Base-by-base conservation (phyloP, 2,888 invertebrate species). In the Drosophila infuscata region DNA sequence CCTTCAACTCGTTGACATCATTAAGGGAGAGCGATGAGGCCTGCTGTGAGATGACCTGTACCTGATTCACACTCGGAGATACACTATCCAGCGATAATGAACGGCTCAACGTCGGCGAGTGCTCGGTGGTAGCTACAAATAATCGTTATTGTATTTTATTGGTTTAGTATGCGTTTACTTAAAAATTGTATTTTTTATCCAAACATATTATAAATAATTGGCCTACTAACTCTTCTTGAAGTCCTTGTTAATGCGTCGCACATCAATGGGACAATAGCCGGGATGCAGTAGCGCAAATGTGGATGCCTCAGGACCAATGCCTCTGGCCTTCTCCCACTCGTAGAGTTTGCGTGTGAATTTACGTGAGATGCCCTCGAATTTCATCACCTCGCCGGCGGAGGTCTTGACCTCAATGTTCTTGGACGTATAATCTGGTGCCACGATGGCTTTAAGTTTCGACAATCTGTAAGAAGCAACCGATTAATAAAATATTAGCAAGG, bases 301-400 rank as follows among this genome's bases (percentile, higher is more conserved):
- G 0, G 97, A 97, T 0, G 96, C 96, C 92, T 97, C 97, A 0
- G 97, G 97, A 0, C 96, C 96, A 68, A 97, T 97, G 2, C 97
- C 97, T 70, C 96, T 94, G n/a, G 97, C 96, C 88, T 97, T 97
- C 91, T 97, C 97, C 98, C 98, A 98, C 92, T 98, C 98, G 92
- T 97, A 97, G 0, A 98, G 94, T 89, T 97, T 97, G 33, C 96
- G 95, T 0, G 98, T 97, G 92, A 98, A 98, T 81, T 97, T 97
- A 52, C 97, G 95, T 0, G 97, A 97, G 81, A 98, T 97, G 12
- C 95, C 97, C 94, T 97, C 96, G 90, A 98, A 97, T 91, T 97
- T 95, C 92, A 97, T 96, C 38, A 97, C 96, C 54, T 89, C 89
- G 0, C 97, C 97, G 0, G 96, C 96, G 0, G 97, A 96, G 0